Conservation (phyloP, 2,888 invertebrate species). For the Cataglyphis albicans region DNA sequence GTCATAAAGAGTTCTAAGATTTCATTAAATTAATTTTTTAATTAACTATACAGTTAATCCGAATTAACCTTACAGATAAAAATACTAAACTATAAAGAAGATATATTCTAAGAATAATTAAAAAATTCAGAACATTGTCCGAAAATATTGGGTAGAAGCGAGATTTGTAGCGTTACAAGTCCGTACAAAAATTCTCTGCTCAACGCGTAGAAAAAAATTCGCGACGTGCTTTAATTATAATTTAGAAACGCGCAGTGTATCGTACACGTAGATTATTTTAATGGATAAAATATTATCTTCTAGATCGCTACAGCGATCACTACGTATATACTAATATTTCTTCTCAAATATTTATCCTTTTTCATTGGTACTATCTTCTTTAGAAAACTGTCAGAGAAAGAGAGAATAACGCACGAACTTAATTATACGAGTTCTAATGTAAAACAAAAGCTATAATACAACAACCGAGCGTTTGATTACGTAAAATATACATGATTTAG, state of each 20-base stretch:
- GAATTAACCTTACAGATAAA: conserved; percentile 4
- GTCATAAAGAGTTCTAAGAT: conserved; percentile 15
- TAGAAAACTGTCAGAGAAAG: neutral
- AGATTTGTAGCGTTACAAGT: conserved; percentile 14
- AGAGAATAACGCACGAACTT: neutral
- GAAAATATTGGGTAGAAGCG: conserved; percentile 11
- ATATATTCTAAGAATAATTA: neutral
- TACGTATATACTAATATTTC: neutral
- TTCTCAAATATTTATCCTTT: neutral
- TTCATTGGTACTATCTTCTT: conserved; percentile 6
- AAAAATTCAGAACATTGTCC: conserved; percentile 27
- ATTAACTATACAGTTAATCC: conserved; percentile 1
- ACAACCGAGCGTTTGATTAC: neutral
- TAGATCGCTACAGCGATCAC: too few relatives aligned
- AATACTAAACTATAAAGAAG: conserved; percentile 12
- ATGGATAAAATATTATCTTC: neutral
- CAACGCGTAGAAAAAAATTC: neutral
- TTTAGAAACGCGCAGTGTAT: neutral
- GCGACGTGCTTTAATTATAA: neutral
- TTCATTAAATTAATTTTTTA: conserved; percentile 37
- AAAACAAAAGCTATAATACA: conserved; percentile 14
- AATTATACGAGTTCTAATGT: neutral
- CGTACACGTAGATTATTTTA: neutral
- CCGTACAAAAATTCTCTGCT: neutral
- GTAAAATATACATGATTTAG: neutral